A percentile compares a stretch with the other conserved stretches of the same genome.
Conservation (phyloP, 2,113 vertebrate species). For the Neolamprologus tretocephalus region DNA sequence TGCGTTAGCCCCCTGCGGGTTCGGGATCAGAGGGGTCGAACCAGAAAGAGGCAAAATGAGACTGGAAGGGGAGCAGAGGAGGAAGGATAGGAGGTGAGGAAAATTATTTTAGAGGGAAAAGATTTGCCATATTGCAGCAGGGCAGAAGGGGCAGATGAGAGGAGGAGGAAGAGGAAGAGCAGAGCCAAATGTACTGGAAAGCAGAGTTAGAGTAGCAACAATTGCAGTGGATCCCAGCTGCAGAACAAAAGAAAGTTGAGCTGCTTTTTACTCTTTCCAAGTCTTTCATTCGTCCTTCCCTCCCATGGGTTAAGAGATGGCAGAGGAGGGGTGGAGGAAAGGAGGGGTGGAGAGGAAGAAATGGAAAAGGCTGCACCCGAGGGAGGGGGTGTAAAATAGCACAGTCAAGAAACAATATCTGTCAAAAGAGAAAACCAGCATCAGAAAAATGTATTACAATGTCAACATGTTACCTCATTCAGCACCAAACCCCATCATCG, state of each 20-base stretch:
- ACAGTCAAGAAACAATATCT: not conserved
- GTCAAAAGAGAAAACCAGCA: not conserved
- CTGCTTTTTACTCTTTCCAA: not conserved
- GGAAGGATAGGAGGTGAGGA: not conserved
- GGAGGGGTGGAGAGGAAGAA: not conserved
- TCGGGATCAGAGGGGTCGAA: conserved; percentile 16
- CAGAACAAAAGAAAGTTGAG: not conserved
- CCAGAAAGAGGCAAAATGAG: not conserved
- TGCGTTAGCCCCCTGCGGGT: not conserved
- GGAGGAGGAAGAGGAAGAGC: not conserved
- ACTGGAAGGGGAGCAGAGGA: not conserved
- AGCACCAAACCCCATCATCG: not conserved
- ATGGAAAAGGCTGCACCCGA: not conserved
- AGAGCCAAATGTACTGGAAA: not conserved
- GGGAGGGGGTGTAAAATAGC: not conserved
- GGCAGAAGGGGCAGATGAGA: not conserved
- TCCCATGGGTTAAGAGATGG: not conserved
- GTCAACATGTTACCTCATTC: not conserved
- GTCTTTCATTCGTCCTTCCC: not conserved
- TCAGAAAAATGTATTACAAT: not conserved
- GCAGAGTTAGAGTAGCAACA: not conserved
- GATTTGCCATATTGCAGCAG: not conserved
- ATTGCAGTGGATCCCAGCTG: not conserved
- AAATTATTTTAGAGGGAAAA: not conserved
- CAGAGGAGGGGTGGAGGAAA: not conserved